Percentiles rank a stretch among this genome's conserved stretches.
These are phyloP conservation scores for Acleris emargana DNA, from an alignment of 2,888 invertebrate genomes.

Conservation along the genomic window DNA sequence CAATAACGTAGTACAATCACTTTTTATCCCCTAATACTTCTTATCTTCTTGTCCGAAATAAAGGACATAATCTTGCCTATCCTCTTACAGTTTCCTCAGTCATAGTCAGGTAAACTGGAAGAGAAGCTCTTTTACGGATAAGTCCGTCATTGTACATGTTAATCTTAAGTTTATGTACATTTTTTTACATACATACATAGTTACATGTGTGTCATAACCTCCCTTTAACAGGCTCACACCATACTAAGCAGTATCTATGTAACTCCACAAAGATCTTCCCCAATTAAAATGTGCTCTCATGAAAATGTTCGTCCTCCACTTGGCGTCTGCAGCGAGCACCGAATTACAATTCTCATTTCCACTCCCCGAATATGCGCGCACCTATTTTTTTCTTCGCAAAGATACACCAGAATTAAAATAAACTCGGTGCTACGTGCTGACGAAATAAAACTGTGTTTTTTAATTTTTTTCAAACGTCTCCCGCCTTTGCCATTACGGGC, in stretches of 20 bases:
- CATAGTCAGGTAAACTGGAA: too few species aligned
- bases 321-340: conserved; percentile 8
- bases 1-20: too few species aligned
- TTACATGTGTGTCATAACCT: too few species aligned
- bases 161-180: too few species aligned
- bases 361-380: conserved; percentile 44
- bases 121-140: too few species aligned
- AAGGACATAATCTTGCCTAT: too few species aligned
- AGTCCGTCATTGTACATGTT: too few species aligned
- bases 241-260: neutral
- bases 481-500: conserved; percentile 12
- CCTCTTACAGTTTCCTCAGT: too few species aligned
- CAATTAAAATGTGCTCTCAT: conserved; percentile 12
- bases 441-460: conserved; percentile 33
- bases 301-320: conserved; percentile 6
- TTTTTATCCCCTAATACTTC: too few species aligned
- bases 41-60: too few species aligned
- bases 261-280: neutral
- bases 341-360: conserved; percentile 22
- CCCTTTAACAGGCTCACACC: neutral
- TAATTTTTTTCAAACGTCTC: conserved; percentile 23
- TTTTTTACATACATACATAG: too few species aligned
- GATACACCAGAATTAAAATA: conserved; percentile 50
- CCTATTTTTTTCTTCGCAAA: conserved; percentile 54
- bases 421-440: conserved; percentile 47